Evolutionary conservation across 2,888 invertebrate genomes (phyloP).

Genomic region (Ormyrus nitidulus): DNA sequence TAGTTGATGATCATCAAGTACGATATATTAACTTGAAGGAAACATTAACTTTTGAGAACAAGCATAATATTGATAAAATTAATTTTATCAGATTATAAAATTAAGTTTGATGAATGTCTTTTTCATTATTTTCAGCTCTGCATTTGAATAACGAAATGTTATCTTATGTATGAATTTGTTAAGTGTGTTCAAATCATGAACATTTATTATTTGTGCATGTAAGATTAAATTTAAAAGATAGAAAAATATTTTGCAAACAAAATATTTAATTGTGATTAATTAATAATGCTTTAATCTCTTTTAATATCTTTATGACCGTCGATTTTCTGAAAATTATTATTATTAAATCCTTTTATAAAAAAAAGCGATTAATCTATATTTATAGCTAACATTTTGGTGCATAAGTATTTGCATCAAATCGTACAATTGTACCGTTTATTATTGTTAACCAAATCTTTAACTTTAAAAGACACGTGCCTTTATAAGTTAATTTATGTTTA

Average conservation of each 20-base stretch:
- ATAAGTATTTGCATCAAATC: constrained; percentile 25
- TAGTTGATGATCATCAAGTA: background rate
- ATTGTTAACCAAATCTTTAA: constrained; percentile 34
- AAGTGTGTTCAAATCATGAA: background rate
- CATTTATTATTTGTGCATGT: background rate
- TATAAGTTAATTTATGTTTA: constrained; percentile 47
- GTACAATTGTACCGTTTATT: constrained; percentile 26
- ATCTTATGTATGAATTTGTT: constrained; percentile 1
- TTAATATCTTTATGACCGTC: background rate
- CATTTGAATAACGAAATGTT: background rate
- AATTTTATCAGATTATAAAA: constrained; percentile 6
- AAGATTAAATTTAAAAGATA: background rate
- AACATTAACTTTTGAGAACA: background rate
- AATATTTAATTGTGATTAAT: constrained; percentile 12
- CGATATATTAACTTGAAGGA: background rate
- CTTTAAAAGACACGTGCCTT: constrained; percentile 50
- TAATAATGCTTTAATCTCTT: background rate
- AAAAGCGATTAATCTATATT: constrained; percentile 6
- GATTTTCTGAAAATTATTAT: background rate
- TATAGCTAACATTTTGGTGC: constrained; percentile 5
- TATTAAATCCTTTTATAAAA: background rate
- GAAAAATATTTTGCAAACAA: background rate
- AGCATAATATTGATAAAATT: constrained; percentile 30
- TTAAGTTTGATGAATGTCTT: constrained; percentile 8
- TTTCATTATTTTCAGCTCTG: background rate